These are phyloP conservation scores for Vulpes ferrilata DNA, from an alignment of 2,113 vertebrate genomes.

Conservation along the genomic window DNA sequence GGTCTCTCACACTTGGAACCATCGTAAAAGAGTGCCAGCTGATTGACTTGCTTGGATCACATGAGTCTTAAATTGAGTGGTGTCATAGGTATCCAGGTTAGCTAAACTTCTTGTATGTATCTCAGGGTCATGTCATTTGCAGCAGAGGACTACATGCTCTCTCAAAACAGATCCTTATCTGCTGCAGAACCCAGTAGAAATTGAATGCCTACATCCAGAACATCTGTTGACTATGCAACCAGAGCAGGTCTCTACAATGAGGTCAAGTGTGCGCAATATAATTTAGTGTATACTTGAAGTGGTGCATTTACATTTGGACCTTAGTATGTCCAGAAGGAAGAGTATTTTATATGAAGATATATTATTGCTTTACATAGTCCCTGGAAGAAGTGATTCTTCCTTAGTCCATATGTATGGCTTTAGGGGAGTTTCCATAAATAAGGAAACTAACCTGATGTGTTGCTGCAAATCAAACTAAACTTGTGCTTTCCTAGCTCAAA, in stretches of 20 bases:
- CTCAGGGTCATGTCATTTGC: not conserved
- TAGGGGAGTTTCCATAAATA: not conserved
- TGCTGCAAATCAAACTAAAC: not conserved
- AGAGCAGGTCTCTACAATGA: not conserved
- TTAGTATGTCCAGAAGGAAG: not conserved
- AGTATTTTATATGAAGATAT: not conserved
- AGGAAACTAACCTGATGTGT: not conserved
- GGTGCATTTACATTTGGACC: not conserved
- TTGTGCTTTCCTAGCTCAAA: not conserved
- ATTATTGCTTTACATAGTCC: not conserved
- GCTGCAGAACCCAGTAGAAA: not conserved
- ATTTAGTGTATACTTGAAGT: not conserved
- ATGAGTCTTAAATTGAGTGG: not conserved
- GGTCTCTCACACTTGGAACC: not conserved
- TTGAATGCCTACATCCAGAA: not conserved
- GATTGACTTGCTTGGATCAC: not conserved
- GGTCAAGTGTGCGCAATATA: not conserved
- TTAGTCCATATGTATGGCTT: not conserved
- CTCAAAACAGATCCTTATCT: not conserved
- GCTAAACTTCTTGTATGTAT: not conserved
- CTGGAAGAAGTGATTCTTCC: not conserved
- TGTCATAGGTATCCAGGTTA: not conserved
- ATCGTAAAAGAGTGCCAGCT: accelerated
- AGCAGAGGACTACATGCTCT: not conserved
- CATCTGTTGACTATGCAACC: not conserved